Conservation (phyloP, 2,888 invertebrate genomes). For the Hyposoter dolosus region DNA sequence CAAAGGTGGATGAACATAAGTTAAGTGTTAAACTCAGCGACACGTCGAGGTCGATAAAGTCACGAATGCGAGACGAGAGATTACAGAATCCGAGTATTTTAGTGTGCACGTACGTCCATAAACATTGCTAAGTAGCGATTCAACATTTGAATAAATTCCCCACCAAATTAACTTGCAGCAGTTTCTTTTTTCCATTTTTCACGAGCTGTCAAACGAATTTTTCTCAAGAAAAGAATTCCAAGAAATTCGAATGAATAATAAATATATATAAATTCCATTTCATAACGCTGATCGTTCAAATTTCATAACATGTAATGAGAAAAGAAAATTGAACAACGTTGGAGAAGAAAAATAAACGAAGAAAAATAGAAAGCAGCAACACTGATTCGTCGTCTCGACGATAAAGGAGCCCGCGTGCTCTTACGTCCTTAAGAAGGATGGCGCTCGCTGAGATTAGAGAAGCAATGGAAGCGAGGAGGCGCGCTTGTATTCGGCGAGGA, state of each 20-base stretch:
- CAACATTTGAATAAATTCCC: not conserved
- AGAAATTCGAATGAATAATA: too few species aligned
- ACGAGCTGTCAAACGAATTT: too few species aligned
- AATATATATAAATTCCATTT: too few species aligned
- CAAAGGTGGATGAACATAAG: conserved; percentile 64
- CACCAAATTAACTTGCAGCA: too few species aligned
- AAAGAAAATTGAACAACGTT: not conserved
- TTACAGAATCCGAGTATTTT: not conserved
- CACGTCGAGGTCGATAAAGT: conserved; percentile 62
- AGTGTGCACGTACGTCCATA: not conserved
- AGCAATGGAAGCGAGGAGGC: conserved; percentile 4
- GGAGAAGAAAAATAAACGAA: not conserved
- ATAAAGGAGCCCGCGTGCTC: not conserved
- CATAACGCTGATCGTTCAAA: too few species aligned
- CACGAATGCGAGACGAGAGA: conserved; percentile 41
- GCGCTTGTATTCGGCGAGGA: conserved; percentile 54
- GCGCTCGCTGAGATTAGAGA: conserved; percentile 39
- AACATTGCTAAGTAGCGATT: not conserved
- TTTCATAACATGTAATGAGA: too few species aligned
- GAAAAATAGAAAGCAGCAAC: not conserved
- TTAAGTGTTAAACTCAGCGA: conserved; percentile 62
- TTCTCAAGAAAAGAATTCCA: too few species aligned
- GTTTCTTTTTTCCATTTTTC: too few species aligned
- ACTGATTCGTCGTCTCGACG: not conserved
- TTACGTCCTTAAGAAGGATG: conserved; percentile 19